These are phyloP conservation scores for Rousettus leschenaultii DNA, from an alignment of 2,113 vertebrate species.

Conservation along the genomic window DNA sequence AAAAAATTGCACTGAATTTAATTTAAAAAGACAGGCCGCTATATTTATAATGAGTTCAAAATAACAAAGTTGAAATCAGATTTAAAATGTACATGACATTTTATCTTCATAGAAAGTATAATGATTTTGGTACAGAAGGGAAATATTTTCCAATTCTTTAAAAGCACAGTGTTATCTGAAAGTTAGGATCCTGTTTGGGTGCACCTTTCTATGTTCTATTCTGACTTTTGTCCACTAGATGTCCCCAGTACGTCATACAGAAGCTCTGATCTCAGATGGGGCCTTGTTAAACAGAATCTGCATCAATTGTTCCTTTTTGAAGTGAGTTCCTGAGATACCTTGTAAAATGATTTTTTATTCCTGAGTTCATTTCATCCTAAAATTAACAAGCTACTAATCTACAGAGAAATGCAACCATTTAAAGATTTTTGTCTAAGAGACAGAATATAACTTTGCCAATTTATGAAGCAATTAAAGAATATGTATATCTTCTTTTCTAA, in stretches of 20 bases:
- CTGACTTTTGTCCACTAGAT: constrained; percentile 83
- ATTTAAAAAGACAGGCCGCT: neutral
- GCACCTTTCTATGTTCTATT: neutral
- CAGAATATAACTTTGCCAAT: constrained; percentile 46
- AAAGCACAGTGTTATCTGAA: neutral
- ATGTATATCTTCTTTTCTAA: constrained; percentile 72
- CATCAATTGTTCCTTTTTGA: constrained; percentile 66
- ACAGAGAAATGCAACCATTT: constrained; percentile 70
- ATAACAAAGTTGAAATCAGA: neutral
- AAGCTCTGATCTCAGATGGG: neutral
- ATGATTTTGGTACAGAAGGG: neutral
- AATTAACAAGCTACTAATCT: constrained; percentile 74
- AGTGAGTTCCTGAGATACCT: constrained; percentile 67
- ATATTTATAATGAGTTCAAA: neutral
- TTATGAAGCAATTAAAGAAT: constrained; percentile 75
- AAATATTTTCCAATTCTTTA: neutral
- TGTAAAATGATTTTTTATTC: constrained; percentile 73
- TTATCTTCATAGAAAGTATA: neutral
- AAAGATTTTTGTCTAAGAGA: constrained; percentile 68
- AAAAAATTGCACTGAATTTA: neutral
- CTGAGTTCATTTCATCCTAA: constrained; percentile 72
- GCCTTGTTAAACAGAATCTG: constrained; percentile 7
- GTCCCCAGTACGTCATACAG: constrained; percentile 79
- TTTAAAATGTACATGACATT: neutral
- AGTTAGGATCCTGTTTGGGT: neutral